These are phyloP conservation scores for Caerostris extrusa DNA, from an alignment of 1,140 invertebrate genomes.

Conservation along the genomic window DNA sequence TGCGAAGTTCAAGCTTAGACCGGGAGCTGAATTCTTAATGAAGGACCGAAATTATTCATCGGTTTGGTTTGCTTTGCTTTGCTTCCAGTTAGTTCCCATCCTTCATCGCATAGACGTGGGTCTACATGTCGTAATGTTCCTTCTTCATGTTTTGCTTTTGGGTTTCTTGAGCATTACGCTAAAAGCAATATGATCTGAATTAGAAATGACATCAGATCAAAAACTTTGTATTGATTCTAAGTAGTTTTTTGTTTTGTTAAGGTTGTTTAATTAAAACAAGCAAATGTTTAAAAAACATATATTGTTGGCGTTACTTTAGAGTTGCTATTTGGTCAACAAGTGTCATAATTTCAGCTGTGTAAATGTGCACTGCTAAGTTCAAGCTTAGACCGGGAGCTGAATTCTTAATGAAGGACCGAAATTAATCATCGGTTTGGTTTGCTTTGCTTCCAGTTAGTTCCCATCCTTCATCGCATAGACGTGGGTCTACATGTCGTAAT, in stretches of 20 bases:
- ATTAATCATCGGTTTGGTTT: conserved; percentile 8
- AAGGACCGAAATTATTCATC: neutral
- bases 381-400: neutral
- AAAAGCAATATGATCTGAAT: no score
- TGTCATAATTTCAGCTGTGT: no score
- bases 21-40: conserved; percentile 1
- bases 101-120: neutral
- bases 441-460: neutral
- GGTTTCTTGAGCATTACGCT: neutral
- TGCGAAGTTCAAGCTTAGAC: neutral
- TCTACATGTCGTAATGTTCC: neutral
- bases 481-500: neutral
- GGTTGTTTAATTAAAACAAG: no score
- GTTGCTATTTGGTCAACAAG: no score
- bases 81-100: neutral
- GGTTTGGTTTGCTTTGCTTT: neutral
- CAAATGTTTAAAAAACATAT: no score
- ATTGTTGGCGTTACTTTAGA: no score
- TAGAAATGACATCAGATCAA: no score
- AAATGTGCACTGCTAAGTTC: no score
- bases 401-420: conserved; percentile 15
- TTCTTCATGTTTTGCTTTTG: neutral
- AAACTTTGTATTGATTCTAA: no score
- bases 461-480: neutral
- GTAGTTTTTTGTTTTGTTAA: no score